Evolutionary conservation across 2,113 vertebrate species (phyloP).

Genomic region (Emydocephalus ijimae): DNA sequence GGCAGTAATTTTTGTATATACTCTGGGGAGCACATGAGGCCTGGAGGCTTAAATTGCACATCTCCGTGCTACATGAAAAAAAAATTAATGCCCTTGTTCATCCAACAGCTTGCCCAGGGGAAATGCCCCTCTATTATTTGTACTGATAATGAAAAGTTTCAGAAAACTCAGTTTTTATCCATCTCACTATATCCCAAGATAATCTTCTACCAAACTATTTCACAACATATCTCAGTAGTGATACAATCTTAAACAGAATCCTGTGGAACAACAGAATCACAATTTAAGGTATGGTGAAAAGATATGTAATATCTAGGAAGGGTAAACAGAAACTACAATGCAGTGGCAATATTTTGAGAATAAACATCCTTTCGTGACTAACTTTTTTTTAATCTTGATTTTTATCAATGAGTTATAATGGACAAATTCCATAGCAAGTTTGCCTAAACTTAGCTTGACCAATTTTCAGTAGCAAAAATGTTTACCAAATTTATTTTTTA

Average conservation of each 20-base stretch:
- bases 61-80: neutral
- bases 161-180: neutral
- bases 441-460: neutral
- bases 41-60: neutral
- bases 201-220: neutral
- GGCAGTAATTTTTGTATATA: neutral
- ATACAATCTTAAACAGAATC: neutral
- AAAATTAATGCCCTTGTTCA: neutral
- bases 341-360: neutral
- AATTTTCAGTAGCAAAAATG: neutral
- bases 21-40: neutral
- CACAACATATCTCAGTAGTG: neutral
- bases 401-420: neutral
- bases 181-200: neutral
- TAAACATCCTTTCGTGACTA: neutral
- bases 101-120: neutral
- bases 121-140: neutral
- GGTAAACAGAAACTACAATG: neutral
- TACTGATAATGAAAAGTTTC: neutral
- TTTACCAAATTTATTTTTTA: neutral
- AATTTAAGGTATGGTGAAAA: neutral
- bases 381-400: neutral
- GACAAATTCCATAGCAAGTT: neutral
- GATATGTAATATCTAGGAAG: neutral
- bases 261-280: neutral